Base-by-base conservation (phyloP, 1,140 invertebrate genomes). In the Mya arenaria region DNA sequence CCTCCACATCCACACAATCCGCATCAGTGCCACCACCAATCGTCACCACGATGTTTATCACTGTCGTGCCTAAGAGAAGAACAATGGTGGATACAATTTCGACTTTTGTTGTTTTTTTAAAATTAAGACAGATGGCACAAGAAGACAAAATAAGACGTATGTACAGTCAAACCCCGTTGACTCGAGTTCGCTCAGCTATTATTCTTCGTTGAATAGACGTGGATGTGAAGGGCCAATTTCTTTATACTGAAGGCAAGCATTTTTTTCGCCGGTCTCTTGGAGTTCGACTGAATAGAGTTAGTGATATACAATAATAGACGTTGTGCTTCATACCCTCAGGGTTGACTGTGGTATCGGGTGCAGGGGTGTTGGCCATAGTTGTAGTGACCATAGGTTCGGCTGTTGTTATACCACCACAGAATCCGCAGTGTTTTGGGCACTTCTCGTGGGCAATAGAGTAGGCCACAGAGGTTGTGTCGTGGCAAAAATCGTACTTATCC, bases 391-490 rank as follows among this genome's bases (percentile, higher is more conserved):
- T 13, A 23, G 30, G 10, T 37, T 36, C 48, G 3, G n/a, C 37
- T n/a, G n/a, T n/a, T n/a, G n/a, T n/a, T n/a, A n/a, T n/a, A 28
- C 25, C 23, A 23, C 37, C 28, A n/a, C 65, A 68, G 23, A 68
- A 68, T 6, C 65, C 65, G 23, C 65, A 68, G 17, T 19, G 23
- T 17, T 23, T 3, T 6, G 36, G 1, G 25, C 65, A 68, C 48
- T 68, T 68, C n/a, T 68, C 65, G 37, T 68, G 37, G 1, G 65
- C 65, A 23, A 68, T n/a, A 4, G 23, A 15, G 23, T 68, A n/a
- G 2, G 65, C 65, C n/a, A 68, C 13, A 23, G 65, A 68, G 1
- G 65, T 28, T 25, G 36, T 1, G 25, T 68, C 65, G 8, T 19
- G n/a, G 25, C 65, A 68, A 41, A 68, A 68, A 23, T 68, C 48